A percentile compares a stretch with the other conserved stretches of the same genome.
phyloP scores from a whole-genome alignment of 1,140 invertebrate genomes.

The Psix sp. region DNA sequence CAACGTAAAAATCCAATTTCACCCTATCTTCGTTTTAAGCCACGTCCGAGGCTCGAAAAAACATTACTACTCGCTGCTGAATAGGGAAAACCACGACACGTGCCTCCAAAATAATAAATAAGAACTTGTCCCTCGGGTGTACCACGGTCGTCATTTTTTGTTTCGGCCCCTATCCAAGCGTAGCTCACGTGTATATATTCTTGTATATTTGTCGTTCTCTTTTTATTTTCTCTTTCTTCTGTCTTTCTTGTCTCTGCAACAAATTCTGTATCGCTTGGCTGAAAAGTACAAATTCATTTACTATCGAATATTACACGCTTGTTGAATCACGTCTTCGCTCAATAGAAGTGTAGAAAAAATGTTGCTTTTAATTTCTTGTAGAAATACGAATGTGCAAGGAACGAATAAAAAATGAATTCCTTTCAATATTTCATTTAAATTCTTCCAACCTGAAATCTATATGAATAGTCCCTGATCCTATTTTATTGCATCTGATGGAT shows the following conservation, averaged over 20 bases:
- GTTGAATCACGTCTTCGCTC: conserved; percentile 28
- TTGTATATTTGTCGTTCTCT: conserved; percentile 24
- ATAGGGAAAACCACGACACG: conserved; percentile 43
- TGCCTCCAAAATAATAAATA: conserved; percentile 54
- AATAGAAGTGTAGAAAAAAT: conserved; percentile 19
- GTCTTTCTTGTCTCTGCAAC: conserved; percentile 16
- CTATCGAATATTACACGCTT: conserved; percentile 41
- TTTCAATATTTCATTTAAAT: too few relatives aligned
- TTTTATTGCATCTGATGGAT: too few relatives aligned
- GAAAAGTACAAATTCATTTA: conserved; percentile 41
- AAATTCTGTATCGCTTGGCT: conserved; percentile 40
- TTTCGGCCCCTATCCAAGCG: conserved; percentile 43
- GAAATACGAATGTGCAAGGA: too few relatives aligned
- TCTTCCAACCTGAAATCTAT: too few relatives aligned
- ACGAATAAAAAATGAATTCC: too few relatives aligned
- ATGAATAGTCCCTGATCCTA: too few relatives aligned
- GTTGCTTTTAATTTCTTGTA: too few relatives aligned
- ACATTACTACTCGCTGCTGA: conserved; percentile 31
- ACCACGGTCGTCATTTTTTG: conserved; percentile 43
- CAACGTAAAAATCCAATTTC: conserved; percentile 43
- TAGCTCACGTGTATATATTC: conserved; percentile 22
- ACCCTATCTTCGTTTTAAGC: conserved; percentile 44
- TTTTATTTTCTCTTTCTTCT: conserved; percentile 14
- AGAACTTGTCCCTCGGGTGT: conserved; percentile 46
- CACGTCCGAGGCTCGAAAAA: conserved; percentile 28